Base-by-base conservation (phyloP, 2,797 vertebrate genomes). In the Hemibagrus guttatus region DNA sequence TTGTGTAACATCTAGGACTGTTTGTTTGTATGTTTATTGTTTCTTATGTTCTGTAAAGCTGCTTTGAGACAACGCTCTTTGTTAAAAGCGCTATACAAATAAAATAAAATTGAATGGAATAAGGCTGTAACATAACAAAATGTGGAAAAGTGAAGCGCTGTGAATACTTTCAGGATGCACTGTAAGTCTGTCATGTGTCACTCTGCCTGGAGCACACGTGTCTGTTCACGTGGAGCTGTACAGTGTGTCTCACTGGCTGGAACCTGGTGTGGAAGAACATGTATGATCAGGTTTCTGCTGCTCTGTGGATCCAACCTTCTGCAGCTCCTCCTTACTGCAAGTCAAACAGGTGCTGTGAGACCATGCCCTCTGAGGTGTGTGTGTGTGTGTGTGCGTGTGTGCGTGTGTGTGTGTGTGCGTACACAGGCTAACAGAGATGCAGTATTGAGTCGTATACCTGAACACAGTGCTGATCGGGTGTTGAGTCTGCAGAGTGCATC, bases 401-500 rank as follows among this genome's bases (percentile, higher is more conserved):
- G 64, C 80, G n/a, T 80, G 5, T 68, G 56, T 86, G 84, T 81
- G n/a, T 85, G 54, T 78, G 31, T 75, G 28, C 89, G 72, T 75
- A 49, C 89, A 21, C 89, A 96, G 95, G 95, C 95, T 11, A 96
- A 99, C 92, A 96, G 98, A 8, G 98, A 99, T 0, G 98, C 98
- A 0, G 98, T 99, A 19, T 94, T 99, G 90, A 99, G 98, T 95
- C 95, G 98, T 89, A 99, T 98, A 83, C 98, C 98, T 0, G 98
- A 99, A 86, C 98, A 99, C 94, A 98, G 96, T 93, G 97, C 96
- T 0, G 98, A 99, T 87, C 97, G 98, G 0, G 97, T 99, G 93
- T 98, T 99, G 94, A 99, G 98, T 90, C 94, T 99, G 69, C 98
- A 99, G 94, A 99, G 98, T 0, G 98, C 98, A 0, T 99, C 98